These are phyloP conservation scores for Bombyx mori DNA, from an alignment of 1,140 invertebrate genomes.

Conservation along the genomic window ASM3026992v2 NC_085120.1:6096001-6096500, in stretches of 20 bases:
- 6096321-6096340: conserved; percentile 48
- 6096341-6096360: conserved; percentile 50
- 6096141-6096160: conserved; percentile 3
- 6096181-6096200: too few relatives aligned
- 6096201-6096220: too few relatives aligned
- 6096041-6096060: conserved; percentile 65
- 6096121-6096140: conserved; percentile 48
- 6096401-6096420: conserved; percentile 44
- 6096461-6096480: background rate
- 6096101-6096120: conserved; percentile 49
- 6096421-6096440: conserved; percentile 11
- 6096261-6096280: conserved; percentile 35
- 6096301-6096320: conserved; percentile 58
- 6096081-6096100: conserved; percentile 48
- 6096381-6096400: conserved; percentile 50
- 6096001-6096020: conserved; percentile 63
- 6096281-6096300: conserved; percentile 41
- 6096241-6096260: conserved; percentile 46
- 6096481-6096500: too few relatives aligned
- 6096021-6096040: conserved; percentile 63
- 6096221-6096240: too few relatives aligned
- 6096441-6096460: conserved; percentile 2
- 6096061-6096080: conserved; percentile 53
- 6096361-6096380: conserved; percentile 59
- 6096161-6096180: conserved; percentile 13